Base-by-base conservation (phyloP, 2,113 vertebrate species). In the Takifugu flavidus region DNA sequence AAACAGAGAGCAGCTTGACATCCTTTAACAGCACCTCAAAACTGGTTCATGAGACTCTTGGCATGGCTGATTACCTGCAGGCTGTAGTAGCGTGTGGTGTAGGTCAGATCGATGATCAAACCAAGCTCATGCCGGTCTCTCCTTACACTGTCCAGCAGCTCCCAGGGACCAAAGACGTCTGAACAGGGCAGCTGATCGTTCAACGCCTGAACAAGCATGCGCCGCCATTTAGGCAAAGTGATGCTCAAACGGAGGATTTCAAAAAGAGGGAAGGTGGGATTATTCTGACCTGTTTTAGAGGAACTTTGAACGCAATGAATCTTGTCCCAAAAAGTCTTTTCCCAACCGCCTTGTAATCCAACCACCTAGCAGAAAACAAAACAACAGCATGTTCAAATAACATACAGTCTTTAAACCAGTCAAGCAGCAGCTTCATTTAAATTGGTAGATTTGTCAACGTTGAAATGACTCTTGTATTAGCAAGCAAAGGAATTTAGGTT, bases 301-400 rank as follows among this genome's bases (percentile, higher is more conserved):
- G 95, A 20, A 96, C 95, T 81, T 96, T 96, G 81, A 97, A 95
- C 65, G 95, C 91, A 25, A 98, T 86, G 82, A 98, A 98, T 25
- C 94, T 91, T 0, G 96, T 96, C 28, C 94, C 95, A 0, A 85
- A 68, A 12, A 98, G 90, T 53, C 93, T 79, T 50, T 83, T 88
- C 44, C 94, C 96, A 31, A 97, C 61, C 2, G 94, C 73, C 2
- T 74, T 44, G 54, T 96, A 96, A 5, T 95, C 75, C 0, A 85
- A 88, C 95, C 95, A 98, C 49, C 95, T 98, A 1, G 52, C 0
- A 11, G 6, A 4, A 5, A 25, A 4, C 6, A 52, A 60, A 28
- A 65, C 25, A 31, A 6, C 29, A 31, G 29, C 20, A 20, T 20
- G 20, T 20, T 20, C 20, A 20, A 20, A 20, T 20, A 20, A 20